Conservation (phyloP, 2,113 vertebrate species). For the Callaeas wilsoni region DNA sequence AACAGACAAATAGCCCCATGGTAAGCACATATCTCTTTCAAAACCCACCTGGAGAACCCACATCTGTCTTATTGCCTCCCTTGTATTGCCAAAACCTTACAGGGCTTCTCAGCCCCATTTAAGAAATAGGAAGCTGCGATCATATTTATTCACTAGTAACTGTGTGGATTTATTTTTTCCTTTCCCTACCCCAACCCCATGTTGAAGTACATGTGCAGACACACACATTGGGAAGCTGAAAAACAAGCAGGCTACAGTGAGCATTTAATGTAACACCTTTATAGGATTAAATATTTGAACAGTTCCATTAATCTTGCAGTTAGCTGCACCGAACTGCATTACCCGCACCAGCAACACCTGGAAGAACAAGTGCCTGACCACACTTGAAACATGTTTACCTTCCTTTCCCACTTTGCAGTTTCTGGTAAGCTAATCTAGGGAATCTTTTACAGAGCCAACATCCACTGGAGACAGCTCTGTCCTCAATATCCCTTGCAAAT, state of each 20-base stretch:
- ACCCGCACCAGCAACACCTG: background rate
- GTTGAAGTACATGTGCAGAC: background rate
- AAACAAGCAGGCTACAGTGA: background rate
- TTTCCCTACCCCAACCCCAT: background rate
- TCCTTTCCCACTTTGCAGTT: background rate
- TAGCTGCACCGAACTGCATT: background rate
- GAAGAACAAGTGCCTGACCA: background rate
- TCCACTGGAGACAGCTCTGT: background rate
- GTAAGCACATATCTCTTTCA: background rate
- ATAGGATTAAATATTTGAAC: slow-evolving; percentile 35
- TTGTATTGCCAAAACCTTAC: background rate
- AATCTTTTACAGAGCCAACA: background rate
- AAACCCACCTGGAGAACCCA: background rate
- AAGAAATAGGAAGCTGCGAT: background rate
- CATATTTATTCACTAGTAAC: background rate
- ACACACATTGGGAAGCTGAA: background rate
- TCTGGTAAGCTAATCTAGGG: background rate
- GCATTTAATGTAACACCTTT: background rate
- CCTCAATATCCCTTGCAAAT: background rate
- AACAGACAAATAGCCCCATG: background rate
- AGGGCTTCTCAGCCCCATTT: background rate
- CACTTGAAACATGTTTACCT: background rate
- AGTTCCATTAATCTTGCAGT: slow-evolving; percentile 37
- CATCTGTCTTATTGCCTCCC: background rate
- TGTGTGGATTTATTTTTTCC: background rate